Percentiles rank a stretch among this genome's conserved stretches.
phyloP scores from a whole-genome alignment of 2,888 invertebrate genomes.

The Amiota minor region DNA sequence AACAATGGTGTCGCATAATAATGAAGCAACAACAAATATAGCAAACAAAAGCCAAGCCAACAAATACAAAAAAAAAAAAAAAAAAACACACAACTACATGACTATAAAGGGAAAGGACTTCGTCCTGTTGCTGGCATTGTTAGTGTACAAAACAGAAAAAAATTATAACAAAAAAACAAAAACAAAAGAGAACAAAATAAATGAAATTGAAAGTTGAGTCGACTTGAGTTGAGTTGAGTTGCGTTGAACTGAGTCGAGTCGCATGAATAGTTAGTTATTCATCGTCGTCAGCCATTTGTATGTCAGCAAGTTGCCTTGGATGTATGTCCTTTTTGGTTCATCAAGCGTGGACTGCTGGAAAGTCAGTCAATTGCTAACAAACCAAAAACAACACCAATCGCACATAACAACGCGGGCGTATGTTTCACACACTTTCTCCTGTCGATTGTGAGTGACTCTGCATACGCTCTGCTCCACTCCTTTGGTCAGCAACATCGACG shows the following conservation, averaged over 20 bases:
- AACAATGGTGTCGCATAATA: constrained; percentile 5
- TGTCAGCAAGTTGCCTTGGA: constrained; percentile 55
- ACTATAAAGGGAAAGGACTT: not conserved
- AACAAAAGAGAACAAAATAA: too few relatives aligned
- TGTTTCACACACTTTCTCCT: too few relatives aligned
- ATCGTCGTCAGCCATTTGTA: constrained; percentile 2
- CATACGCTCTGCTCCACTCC: constrained; percentile 43
- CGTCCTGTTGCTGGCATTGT: constrained; percentile 16
- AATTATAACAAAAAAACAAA: too few relatives aligned
- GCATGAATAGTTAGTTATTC: constrained; percentile 15
- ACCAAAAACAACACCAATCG: too few relatives aligned
- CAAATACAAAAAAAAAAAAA: not conserved
- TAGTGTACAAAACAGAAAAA: not conserved
- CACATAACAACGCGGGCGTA: too few relatives aligned
- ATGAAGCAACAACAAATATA: not conserved
- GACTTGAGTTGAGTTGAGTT: not conserved
- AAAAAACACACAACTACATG: not conserved
- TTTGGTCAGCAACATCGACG: not conserved
- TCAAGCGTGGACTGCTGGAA: too few relatives aligned
- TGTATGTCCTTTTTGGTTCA: constrained; percentile 44
- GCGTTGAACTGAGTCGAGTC: constrained; percentile 33
- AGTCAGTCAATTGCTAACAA: too few relatives aligned
- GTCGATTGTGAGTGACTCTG: constrained; percentile 33
- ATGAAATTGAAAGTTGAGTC: too few relatives aligned
- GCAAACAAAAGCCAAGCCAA: not conserved